Conservation (phyloP, 2,797 vertebrate species). For the Enteromius afrohamiltoni region DNA sequence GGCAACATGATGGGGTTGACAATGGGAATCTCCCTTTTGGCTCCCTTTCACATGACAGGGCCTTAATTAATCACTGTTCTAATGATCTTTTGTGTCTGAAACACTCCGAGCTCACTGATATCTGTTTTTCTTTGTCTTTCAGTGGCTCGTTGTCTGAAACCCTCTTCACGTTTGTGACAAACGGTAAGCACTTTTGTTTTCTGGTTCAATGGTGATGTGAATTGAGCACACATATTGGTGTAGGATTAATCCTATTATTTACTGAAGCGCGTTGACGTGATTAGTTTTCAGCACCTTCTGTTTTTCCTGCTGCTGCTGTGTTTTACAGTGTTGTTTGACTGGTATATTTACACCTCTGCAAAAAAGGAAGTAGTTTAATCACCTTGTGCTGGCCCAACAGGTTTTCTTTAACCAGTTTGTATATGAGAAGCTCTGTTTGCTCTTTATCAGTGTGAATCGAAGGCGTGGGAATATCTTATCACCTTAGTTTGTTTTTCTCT, state of each 20-base stretch:
- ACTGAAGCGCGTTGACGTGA: slow-evolving; percentile 16
- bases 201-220: slow-evolving; percentile 2
- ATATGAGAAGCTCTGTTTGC: slow-evolving; percentile 25
- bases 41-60: slow-evolving; percentile 59
- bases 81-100: slow-evolving; percentile 52
- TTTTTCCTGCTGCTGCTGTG: slow-evolving; percentile 22
- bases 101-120: slow-evolving; percentile 49
- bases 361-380: slow-evolving; percentile 33
- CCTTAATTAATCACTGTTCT: slow-evolving; percentile 66
- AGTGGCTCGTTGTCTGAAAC: slow-evolving; percentile 86
- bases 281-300: slow-evolving; percentile 23
- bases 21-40: slow-evolving; percentile 48
- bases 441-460: slow-evolving; percentile 29
- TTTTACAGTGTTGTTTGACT: slow-evolving; percentile 31
- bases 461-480: slow-evolving; percentile 55
- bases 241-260: slow-evolving; percentile 32
- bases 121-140: slow-evolving; percentile 68
- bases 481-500: slow-evolving; percentile 51
- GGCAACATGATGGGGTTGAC: slow-evolving; percentile 17
- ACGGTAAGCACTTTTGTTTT: slow-evolving; percentile 76
- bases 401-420: background rate
- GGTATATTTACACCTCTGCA: slow-evolving; percentile 19
- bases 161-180: slow-evolving; percentile 81
- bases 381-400: background rate
- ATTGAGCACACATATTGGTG: background rate